A percentile compares a stretch with the other conserved stretches of the same genome.
These are phyloP conservation scores for Malacoctenus gilli DNA, from an alignment of 2,797 vertebrate species.

Conservation along the genomic window DNA sequence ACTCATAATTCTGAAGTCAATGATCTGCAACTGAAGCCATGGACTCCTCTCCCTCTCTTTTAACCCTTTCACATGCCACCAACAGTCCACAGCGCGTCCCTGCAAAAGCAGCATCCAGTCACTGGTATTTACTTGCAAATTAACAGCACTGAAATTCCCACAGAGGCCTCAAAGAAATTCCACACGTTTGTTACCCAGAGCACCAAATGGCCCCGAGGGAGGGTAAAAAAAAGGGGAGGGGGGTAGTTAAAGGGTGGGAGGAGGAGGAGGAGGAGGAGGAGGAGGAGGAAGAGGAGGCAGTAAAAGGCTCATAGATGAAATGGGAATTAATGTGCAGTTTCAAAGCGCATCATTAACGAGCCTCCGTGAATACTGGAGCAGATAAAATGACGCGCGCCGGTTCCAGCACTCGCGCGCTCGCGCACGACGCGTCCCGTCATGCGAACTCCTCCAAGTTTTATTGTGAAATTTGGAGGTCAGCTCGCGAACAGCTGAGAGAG, in stretches of 20 bases:
- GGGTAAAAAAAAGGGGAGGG: background rate
- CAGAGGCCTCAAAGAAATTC: conserved; percentile 76
- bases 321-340: conserved; percentile 67
- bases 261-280: no score
- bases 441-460: conserved; percentile 28
- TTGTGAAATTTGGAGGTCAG: conserved; percentile 57
- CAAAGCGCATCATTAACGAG: conserved; percentile 57
- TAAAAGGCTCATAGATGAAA: conserved; percentile 57
- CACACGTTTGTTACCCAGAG: conserved; percentile 71
- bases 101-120: conserved; percentile 45
- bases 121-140: conserved; percentile 78
- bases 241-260: conserved; percentile 1
- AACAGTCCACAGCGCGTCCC: conserved; percentile 24
- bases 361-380: conserved; percentile 26
- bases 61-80: conserved; percentile 9
- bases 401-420: conserved; percentile 20
- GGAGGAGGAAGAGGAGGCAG: conserved; percentile 24
- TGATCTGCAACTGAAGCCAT: conserved; percentile 2
- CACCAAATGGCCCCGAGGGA: conserved; percentile 66
- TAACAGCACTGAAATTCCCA: conserved; percentile 69
- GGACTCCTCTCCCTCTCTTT: conserved; percentile 5
- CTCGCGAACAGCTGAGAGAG: conserved; percentile 36
- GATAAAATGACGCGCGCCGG: conserved; percentile 34
- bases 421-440: conserved; percentile 21
- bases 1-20: background rate